A percentile compares a stretch with the other conserved stretches of the same genome.
phyloP scores from a whole-genome alignment of 2,888 invertebrate genomes.

The Tipula confusa region DNA sequence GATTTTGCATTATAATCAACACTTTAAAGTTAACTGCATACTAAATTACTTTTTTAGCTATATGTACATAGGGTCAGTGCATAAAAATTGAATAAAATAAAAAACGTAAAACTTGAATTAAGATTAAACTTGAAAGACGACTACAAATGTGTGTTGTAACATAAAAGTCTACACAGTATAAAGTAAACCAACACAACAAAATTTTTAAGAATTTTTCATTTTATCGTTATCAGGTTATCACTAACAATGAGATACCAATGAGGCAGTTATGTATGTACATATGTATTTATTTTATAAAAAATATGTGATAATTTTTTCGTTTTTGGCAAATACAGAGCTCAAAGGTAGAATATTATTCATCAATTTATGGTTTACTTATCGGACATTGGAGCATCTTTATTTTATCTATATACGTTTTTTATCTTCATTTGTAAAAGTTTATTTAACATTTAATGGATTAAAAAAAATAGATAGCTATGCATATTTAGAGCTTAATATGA shows the following conservation, averaged over 20 bases:
- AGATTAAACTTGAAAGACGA: too few relatives aligned
- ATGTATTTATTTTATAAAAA: background rate
- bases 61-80: too few relatives aligned
- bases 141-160: too few relatives aligned
- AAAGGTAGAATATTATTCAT: background rate
- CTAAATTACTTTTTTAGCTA: too few relatives aligned
- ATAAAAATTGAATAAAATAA: too few relatives aligned
- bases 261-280: background rate
- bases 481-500: background rate
- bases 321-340: background rate
- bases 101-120: too few relatives aligned
- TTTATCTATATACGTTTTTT: background rate
- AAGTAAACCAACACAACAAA: background rate
- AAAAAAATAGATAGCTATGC: background rate
- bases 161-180: too few relatives aligned
- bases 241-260: background rate
- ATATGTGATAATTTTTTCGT: background rate
- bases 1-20: too few relatives aligned
- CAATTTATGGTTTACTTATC: background rate
- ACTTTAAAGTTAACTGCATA: too few relatives aligned
- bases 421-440: background rate
- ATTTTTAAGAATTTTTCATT: background rate
- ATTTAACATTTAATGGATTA: background rate
- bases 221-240: background rate
- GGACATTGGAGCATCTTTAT: background rate